Percentiles rank a stretch among this genome's conserved stretches.
phyloP scores from a whole-genome alignment of 2,113 vertebrate species.

The Eptesicus fuscus region DNA sequence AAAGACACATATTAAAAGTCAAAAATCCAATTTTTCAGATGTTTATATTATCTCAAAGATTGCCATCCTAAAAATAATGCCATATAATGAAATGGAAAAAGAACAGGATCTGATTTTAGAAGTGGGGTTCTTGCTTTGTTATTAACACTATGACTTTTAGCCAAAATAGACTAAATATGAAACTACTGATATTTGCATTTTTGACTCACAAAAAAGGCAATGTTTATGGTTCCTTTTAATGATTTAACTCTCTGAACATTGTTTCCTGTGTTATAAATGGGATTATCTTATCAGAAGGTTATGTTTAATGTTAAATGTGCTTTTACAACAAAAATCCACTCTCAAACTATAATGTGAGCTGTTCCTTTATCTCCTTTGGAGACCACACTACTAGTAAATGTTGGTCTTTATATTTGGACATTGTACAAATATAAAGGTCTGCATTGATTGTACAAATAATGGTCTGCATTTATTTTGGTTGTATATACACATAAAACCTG shows the following conservation, averaged over 20 bases:
- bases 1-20: not conserved
- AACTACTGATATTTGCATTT: not conserved
- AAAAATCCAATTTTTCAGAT: constrained; percentile 13
- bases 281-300: not conserved
- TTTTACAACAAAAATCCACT: not conserved
- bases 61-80: not conserved
- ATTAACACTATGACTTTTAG: not conserved
- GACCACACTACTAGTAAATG: not conserved
- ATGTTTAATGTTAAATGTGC: not conserved
- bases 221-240: not conserved
- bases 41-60: not conserved
- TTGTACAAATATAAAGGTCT: not conserved
- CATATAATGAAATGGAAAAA: not conserved
- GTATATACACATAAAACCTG: not conserved
- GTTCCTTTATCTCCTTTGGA: not conserved
- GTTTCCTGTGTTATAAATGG: not conserved
- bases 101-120: not conserved
- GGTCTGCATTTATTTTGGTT: not conserved
- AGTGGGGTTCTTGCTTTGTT: not conserved
- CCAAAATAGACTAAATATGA: not conserved
- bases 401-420: not conserved
- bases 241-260: not conserved
- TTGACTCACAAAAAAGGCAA: not conserved
- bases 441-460: not conserved
- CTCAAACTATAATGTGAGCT: not conserved